These are phyloP conservation scores for Panthera uncia DNA, from an alignment of 2,113 vertebrate genomes.

Conservation along the genomic window DNA sequence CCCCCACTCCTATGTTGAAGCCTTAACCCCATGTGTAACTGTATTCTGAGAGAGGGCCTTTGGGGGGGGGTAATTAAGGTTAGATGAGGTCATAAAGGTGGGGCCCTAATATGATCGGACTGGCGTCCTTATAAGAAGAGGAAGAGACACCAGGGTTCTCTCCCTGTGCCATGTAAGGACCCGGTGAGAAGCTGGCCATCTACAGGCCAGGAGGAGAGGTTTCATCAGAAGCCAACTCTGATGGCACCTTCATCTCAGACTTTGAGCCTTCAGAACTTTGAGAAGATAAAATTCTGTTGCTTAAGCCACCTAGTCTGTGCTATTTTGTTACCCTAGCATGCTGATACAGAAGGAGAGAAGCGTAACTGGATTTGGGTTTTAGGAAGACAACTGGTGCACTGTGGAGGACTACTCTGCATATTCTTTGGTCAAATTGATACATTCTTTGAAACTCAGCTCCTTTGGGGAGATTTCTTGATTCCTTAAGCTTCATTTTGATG, in stretches of 20 bases:
- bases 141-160: background rate
- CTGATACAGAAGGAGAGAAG: background rate
- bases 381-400: background rate
- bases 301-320: background rate
- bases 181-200: background rate
- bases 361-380: background rate
- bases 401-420: background rate
- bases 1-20: background rate
- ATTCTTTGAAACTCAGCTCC: background rate
- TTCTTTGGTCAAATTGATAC: background rate
- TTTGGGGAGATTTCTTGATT: conserved; percentile 39
- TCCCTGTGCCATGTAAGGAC: background rate
- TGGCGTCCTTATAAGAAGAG: background rate
- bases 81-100: background rate
- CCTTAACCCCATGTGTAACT: background rate
- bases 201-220: background rate
- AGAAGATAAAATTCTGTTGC: background rate
- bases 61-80: background rate
- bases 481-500: conserved; percentile 18
- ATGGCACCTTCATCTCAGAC: background rate
- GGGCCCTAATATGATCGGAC: background rate
- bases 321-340: background rate
- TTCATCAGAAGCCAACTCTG: background rate
- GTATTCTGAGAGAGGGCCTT: background rate
- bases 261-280: background rate